Base-by-base conservation (phyloP, 1,140 invertebrate genomes). In the Brachionus asplanchnoidis region DNA sequence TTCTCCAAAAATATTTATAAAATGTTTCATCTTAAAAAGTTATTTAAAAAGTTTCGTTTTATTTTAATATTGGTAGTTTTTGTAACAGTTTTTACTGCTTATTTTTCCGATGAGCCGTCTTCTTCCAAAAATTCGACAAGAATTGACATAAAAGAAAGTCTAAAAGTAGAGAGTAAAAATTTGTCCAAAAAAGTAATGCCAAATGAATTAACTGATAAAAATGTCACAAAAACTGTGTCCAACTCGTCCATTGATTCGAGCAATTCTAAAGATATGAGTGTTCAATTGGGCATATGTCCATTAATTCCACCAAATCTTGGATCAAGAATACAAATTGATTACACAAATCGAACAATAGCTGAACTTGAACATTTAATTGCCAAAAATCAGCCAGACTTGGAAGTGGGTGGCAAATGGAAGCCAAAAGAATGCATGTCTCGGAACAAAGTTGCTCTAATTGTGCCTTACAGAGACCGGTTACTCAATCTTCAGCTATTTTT, bases 371-470 rank as follows among this genome's bases (percentile, higher is more conserved):
- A 6, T 50, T 50, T 77, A 28, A 20, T 26, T 14, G 12, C 20
- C 11, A 26, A 26, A 20, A 77, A 77, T 77, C 73, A 77, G n/a
- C 9, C 42, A 36, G 23, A 77, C n/a, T 77, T 77, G 23, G 20
- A 82, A 84, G 23, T 73, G 42, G 95, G 95, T 7, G 95, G 95
- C 1, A 91, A 92, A 85, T 95, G 92, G 92, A 89, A 90, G 65
- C 95, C 95, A 1, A 88, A 90, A 12, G 88, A 93, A 23, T 97
- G 95, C 89, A 91, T 91, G 83, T 91, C 95, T 3, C 89, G 92
- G 17, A 93, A 94, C 66, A 87, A 87, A 84, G 93, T 90, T 14
- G 88, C 88, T 7, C 87, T 90, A 56, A 87, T 90, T 28, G 86
- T 90, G 60, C 88, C 88, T 12, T 90, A 89, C 68, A 75, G 89